These are phyloP conservation scores for Uria lomvia DNA, from an alignment of 2,113 vertebrate species.

Conservation along the genomic window DNA sequence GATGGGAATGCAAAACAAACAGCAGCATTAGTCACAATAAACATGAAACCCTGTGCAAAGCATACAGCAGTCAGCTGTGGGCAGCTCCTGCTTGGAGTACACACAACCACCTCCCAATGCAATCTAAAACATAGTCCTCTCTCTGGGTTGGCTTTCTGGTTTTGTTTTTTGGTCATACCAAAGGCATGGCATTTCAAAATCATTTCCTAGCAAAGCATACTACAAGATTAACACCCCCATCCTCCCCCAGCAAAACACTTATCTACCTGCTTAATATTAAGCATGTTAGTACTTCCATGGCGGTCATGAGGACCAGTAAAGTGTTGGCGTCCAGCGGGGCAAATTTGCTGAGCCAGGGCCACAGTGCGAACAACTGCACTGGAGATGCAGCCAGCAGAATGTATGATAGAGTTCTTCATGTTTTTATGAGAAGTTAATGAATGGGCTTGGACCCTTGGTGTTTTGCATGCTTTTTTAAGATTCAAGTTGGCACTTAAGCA, in stretches of 20 bases:
- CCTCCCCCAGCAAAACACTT: not conserved
- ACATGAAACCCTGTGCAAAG: not conserved
- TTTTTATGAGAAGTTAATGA: constrained; percentile 40
- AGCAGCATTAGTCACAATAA: not conserved
- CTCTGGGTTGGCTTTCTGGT: not conserved
- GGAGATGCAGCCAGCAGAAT: constrained; percentile 62
- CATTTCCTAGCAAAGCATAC: not conserved
- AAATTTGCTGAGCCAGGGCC: constrained; percentile 39
- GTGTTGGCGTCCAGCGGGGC: not conserved
- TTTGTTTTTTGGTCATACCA: not conserved
- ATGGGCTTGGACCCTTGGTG: constrained; percentile 41
- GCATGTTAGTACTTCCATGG: not conserved
- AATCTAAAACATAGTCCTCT: not conserved
- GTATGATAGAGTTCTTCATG: constrained; percentile 59
- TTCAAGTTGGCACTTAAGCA: constrained; percentile 67
- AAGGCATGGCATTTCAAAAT: not conserved
- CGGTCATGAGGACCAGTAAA: not conserved
- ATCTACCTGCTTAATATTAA: not conserved
- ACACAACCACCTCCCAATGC: not conserved
- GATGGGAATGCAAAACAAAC: not conserved
- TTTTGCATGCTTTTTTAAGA: constrained; percentile 63
- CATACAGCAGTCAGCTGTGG: not conserved
- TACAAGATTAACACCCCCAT: not conserved
- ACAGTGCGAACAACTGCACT: constrained; percentile 48
- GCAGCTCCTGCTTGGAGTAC: not conserved